Evolutionary conservation across 1,140 invertebrate species (phyloP).

Genomic region (Drosophila ogumai): DNA sequence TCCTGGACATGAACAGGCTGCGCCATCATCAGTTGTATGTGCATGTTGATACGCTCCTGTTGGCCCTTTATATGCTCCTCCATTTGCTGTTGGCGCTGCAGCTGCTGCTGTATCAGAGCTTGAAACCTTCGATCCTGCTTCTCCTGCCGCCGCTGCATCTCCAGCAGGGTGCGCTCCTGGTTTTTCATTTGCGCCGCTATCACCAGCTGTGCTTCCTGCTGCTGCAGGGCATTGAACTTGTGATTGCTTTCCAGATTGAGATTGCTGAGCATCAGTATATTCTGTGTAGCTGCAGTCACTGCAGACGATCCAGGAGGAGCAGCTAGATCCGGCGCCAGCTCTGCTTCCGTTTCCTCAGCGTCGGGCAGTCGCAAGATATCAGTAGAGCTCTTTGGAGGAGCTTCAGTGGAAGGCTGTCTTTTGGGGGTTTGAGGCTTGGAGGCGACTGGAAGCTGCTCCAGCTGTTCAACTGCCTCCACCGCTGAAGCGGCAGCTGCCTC

Average conservation of each 20-base stretch:
- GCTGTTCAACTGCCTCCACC: slow-evolving; percentile 27
- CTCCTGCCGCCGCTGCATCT: slow-evolving; percentile 86
- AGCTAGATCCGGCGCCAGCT: slow-evolving; percentile 3
- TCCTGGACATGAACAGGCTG: slow-evolving; percentile 66
- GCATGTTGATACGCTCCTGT: slow-evolving; percentile 86
- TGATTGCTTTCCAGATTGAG: slow-evolving; percentile 84
- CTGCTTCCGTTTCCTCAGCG: slow-evolving; percentile 27
- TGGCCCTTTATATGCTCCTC: slow-evolving; percentile 86
- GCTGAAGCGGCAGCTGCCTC: slow-evolving; percentile 31
- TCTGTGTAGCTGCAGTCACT: slow-evolving; percentile 46
- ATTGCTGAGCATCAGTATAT: slow-evolving; percentile 66
- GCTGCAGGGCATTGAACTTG: slow-evolving; percentile 84
- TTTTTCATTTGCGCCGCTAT: slow-evolving; percentile 86
- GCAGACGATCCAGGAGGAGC: background rate
- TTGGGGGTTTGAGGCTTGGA: slow-evolving; percentile 12
- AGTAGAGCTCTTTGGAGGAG: background rate
- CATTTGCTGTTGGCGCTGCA: slow-evolving; percentile 85
- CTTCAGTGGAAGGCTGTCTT: background rate
- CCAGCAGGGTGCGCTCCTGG: slow-evolving; percentile 85
- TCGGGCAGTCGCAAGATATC: slow-evolving; percentile 46
- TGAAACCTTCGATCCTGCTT: slow-evolving; percentile 86
- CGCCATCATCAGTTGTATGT: slow-evolving; percentile 85
- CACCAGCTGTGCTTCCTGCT: slow-evolving; percentile 85
- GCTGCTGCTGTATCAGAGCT: slow-evolving; percentile 84
- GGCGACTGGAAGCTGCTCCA: background rate